Conservation (phyloP, 2,888 invertebrate genomes). For the Drosophila ustulata region DNA sequence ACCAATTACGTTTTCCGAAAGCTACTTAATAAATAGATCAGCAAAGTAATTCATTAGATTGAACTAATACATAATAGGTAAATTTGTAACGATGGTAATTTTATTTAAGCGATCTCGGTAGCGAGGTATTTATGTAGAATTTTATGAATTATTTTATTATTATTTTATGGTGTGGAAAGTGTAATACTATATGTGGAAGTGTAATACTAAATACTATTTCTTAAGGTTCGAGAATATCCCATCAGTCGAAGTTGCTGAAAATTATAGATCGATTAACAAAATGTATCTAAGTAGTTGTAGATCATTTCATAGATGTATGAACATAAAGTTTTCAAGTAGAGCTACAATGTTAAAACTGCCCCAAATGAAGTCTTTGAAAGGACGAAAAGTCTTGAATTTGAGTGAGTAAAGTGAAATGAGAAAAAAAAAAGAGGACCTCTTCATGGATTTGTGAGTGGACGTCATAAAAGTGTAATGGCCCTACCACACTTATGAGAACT, state of each 20-base stretch:
- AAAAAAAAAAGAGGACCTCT: slow-evolving; percentile 29
- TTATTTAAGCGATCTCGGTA: no score
- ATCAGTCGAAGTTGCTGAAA: no score
- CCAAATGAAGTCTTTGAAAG: neutral
- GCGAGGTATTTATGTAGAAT: no score
- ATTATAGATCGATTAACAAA: no score
- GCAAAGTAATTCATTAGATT: neutral
- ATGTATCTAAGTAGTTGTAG: neutral
- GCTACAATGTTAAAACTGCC: neutral
- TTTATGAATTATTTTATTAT: no score
- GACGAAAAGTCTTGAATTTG: neutral
- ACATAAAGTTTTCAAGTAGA: no score
- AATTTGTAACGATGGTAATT: no score
- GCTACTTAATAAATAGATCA: neutral
- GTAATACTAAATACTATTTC: no score
- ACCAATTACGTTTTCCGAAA: neutral
- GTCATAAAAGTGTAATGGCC: slow-evolving; percentile 42
- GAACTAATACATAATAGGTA: neutral
- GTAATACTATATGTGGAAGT: no score
- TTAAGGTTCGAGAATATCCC: no score
- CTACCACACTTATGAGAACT: slow-evolving; percentile 17
- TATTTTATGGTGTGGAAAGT: no score
- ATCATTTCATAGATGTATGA: neutral
- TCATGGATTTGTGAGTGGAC: slow-evolving; percentile 29
- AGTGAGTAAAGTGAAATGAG: slow-evolving; percentile 15